Percentiles rank a stretch among this genome's conserved stretches.
phyloP scores from a whole-genome alignment of 2,888 invertebrate species.

The Hirtodrosophila histrioides region DNA sequence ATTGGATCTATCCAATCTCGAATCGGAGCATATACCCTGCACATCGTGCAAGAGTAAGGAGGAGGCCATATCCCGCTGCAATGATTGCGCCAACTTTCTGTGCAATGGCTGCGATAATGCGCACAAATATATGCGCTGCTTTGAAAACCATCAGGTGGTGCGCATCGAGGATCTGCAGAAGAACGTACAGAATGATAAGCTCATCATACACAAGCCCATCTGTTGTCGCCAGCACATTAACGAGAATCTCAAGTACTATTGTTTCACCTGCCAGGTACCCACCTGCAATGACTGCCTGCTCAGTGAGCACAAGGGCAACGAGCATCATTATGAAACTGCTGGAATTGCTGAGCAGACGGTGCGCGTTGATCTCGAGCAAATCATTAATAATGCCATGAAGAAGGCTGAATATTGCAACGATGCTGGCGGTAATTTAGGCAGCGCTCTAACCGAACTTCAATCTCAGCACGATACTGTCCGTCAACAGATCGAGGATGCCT shows the following conservation, averaged over 20 bases:
- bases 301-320: slow-evolving; percentile 91
- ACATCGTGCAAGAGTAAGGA: slow-evolving; percentile 98
- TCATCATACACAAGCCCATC: slow-evolving; percentile 95
- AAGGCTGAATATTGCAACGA: slow-evolving; percentile 90
- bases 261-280: slow-evolving; percentile 93
- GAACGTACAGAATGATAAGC: slow-evolving; percentile 87
- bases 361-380: slow-evolving; percentile 90
- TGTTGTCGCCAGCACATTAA: slow-evolving; percentile 92
- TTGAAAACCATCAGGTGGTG: slow-evolving; percentile 96
- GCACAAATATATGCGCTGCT: slow-evolving; percentile 98
- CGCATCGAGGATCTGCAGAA: slow-evolving; percentile 93
- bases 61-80: slow-evolving; percentile 96
- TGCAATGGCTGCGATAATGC: slow-evolving; percentile 97
- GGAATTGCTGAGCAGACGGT: slow-evolving; percentile 91
- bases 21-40: slow-evolving; percentile 89
- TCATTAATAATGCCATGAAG: slow-evolving; percentile 90
- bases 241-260: slow-evolving; percentile 94
- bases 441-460: slow-evolving; percentile 93
- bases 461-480: slow-evolving; percentile 94
- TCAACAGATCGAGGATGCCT: slow-evolving; percentile 92
- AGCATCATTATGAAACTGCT: slow-evolving; percentile 93
- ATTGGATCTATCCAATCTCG: slow-evolving; percentile 92
- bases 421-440: slow-evolving; percentile 90
- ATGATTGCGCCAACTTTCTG: slow-evolving; percentile 96
- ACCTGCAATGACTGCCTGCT: slow-evolving; percentile 95